These are phyloP conservation scores for Rhinatrema bivittatum DNA, from an alignment of 2,797 vertebrate species.

Conservation along the genomic window DNA sequence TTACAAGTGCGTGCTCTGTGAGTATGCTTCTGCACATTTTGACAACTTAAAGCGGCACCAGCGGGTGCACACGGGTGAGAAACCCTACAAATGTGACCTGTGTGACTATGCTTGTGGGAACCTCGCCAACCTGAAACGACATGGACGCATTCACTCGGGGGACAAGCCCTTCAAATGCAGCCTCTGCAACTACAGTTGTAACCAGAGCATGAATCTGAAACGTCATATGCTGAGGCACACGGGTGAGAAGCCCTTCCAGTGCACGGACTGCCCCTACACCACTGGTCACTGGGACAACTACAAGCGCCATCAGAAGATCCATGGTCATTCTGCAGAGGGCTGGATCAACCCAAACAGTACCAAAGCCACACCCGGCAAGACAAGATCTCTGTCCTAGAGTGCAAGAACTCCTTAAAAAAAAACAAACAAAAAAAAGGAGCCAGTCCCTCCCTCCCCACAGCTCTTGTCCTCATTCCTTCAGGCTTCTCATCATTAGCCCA, in stretches of 20 bases:
- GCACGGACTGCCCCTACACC: slow-evolving; percentile 79
- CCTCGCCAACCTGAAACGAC: slow-evolving; percentile 91
- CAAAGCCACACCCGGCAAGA: slow-evolving; percentile 14
- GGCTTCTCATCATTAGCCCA: too few species aligned
- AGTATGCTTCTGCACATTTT: slow-evolving; percentile 84
- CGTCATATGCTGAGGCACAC: slow-evolving; percentile 92
- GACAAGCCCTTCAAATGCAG: slow-evolving; percentile 92
- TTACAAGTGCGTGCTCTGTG: slow-evolving; percentile 79
- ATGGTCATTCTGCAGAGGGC: slow-evolving; percentile 69
- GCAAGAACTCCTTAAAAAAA: too few species aligned
- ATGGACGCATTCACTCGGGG: slow-evolving; percentile 90
- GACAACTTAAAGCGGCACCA: slow-evolving; percentile 93
- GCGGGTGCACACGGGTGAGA: slow-evolving; percentile 88
- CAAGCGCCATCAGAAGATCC: slow-evolving; percentile 95
- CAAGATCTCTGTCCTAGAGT: slow-evolving; percentile 18
- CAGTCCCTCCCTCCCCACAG: too few species aligned
- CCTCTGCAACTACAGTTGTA: slow-evolving; percentile 89
- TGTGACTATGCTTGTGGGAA: slow-evolving; percentile 92
- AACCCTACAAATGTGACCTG: slow-evolving; percentile 84
- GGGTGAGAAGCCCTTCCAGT: slow-evolving; percentile 86
- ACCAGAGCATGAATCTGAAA: slow-evolving; percentile 98
- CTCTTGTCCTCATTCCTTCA: too few species aligned
- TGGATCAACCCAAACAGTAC: slow-evolving; percentile 61
- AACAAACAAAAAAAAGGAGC: too few species aligned
- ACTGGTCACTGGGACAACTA: slow-evolving; percentile 98